Conservation (phyloP, 2,888 invertebrate genomes). For the Pardosa pseudoannulata region DNA sequence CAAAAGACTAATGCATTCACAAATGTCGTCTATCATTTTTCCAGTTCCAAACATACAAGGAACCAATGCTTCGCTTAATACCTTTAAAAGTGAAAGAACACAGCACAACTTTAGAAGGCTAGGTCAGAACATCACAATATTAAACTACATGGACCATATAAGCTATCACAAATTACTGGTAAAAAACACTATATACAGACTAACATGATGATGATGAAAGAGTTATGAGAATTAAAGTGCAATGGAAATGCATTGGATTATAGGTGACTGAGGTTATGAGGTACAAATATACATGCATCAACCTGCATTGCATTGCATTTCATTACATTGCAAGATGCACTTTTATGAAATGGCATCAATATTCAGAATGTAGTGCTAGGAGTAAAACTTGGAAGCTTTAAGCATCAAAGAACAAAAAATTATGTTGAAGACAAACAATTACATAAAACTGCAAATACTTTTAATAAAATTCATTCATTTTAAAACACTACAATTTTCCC, state of each 20-base stretch:
- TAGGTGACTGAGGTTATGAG: constrained; percentile 58
- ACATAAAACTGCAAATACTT: background rate
- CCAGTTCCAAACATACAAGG: constrained; percentile 18
- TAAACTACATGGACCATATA: constrained; percentile 63
- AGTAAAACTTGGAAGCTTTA: constrained; percentile 58
- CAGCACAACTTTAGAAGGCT: constrained; percentile 43
- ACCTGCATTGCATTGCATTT: constrained; percentile 41
- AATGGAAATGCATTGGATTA: constrained; percentile 58
- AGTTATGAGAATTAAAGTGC: constrained; percentile 44
- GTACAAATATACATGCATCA: constrained; percentile 66
- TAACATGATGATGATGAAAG: constrained; percentile 68
- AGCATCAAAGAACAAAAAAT: constrained; percentile 33
- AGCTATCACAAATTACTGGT: constrained; percentile 69
- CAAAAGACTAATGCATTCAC: constrained; percentile 5
- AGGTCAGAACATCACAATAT: constrained; percentile 41
- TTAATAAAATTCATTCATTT: background rate
- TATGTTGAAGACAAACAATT: background rate
- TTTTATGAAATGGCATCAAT: constrained; percentile 57
- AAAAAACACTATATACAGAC: constrained; percentile 70
- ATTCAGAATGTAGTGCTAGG: constrained; percentile 53
- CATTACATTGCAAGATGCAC: constrained; percentile 48
- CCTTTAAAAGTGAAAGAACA: constrained; percentile 31
- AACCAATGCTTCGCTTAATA: constrained; percentile 22
- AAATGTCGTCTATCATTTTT: constrained; percentile 11
- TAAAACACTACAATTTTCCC: no score